These are phyloP conservation scores for pig (Sus scrofa) DNA, from an alignment of 2,113 vertebrate species.

Conservation along the genomic window DNA sequence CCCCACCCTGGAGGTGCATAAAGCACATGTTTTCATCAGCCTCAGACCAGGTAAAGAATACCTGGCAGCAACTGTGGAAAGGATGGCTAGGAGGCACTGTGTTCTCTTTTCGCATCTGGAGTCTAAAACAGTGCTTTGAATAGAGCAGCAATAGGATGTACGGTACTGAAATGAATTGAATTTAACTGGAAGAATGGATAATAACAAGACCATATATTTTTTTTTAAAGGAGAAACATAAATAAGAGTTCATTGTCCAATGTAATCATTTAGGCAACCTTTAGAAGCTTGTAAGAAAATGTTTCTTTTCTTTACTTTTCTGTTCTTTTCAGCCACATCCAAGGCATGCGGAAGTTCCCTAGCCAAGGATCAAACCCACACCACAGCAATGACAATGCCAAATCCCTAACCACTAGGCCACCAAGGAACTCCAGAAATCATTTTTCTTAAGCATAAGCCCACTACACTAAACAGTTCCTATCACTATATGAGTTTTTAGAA, in stretches of 20 bases:
- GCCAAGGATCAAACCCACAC: too few relatives aligned
- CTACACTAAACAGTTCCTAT: background rate
- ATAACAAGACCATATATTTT: background rate
- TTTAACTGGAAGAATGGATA: background rate
- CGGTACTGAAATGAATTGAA: background rate
- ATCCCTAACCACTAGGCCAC: too few relatives aligned
- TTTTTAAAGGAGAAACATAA: background rate
- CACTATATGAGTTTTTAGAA: rapidly evolving
- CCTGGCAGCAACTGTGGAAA: background rate
- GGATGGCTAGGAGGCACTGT: too few relatives aligned
- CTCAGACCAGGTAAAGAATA: background rate
- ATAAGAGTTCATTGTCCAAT: background rate
- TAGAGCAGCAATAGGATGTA: background rate
- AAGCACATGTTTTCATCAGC: background rate
- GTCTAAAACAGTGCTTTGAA: background rate
- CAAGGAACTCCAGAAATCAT: too few relatives aligned
- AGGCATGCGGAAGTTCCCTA: too few relatives aligned
- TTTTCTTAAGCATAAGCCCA: background rate
- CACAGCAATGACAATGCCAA: too few relatives aligned
- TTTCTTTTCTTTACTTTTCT: too few relatives aligned
- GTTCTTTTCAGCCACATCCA: too few relatives aligned
- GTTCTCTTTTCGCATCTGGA: background rate
- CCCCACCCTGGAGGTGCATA: rapidly evolving
- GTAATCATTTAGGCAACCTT: background rate
- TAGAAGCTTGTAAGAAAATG: background rate